phyloP scores from a whole-genome alignment of 2,113 vertebrate species.

The Puma concolor region DNA sequence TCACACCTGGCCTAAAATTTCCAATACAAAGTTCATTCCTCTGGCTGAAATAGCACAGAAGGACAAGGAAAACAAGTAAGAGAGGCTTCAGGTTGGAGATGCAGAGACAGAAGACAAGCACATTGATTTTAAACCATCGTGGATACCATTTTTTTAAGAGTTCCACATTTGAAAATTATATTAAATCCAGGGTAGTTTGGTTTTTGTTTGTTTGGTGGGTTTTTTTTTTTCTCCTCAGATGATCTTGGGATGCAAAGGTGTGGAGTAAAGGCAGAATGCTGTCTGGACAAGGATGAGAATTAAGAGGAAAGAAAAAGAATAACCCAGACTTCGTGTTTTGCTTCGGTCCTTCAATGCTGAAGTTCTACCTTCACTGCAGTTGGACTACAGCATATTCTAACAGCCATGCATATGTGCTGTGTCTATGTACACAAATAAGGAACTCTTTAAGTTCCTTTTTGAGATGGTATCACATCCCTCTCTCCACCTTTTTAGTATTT shows the following conservation, averaged over 20 bases:
- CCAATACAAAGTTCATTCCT: neutral
- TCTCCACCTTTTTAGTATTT: neutral
- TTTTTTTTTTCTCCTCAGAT: neutral
- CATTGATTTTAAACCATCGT: neutral
- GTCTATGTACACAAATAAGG: neutral
- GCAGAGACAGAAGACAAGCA: neutral
- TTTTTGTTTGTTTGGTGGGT: neutral
- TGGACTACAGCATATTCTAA: neutral
- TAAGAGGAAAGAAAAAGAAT: neutral
- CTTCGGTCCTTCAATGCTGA: neutral
- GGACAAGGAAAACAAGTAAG: neutral
- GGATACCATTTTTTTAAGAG: neutral
- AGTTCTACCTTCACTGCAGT: neutral
- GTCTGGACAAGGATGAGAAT: neutral
- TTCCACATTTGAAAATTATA: neutral
- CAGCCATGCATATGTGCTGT: fast-evolving
- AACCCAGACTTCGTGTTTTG: neutral
- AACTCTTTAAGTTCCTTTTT: neutral
- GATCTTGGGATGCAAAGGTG: neutral
- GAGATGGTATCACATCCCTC: neutral
- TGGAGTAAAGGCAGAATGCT: neutral
- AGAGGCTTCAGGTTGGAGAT: neutral
- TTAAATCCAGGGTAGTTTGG: neutral
- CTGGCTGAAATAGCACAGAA: neutral
- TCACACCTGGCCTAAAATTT: constrained; percentile 15